phyloP scores from a whole-genome alignment of 2,797 vertebrate genomes.

The Sebastes reedi region DNA sequence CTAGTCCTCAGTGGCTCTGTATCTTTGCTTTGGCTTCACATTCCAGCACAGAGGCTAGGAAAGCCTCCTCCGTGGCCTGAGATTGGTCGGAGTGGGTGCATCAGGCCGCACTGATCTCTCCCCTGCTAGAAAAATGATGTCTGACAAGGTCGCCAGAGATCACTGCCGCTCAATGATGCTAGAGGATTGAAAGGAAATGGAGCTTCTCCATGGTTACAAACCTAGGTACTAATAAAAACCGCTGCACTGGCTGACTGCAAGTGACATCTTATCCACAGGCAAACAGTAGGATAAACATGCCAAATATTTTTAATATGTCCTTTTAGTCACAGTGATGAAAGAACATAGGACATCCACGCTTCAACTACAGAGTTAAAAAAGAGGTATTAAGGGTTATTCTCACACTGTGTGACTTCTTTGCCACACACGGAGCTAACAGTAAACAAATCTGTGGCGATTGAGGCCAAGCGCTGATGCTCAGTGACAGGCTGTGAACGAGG shows the following conservation, averaged over 20 bases:
- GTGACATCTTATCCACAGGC: slow-evolving; percentile 40
- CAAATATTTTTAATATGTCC: slow-evolving; percentile 16
- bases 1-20: slow-evolving; percentile 54
- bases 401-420: slow-evolving; percentile 25
- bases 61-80: slow-evolving; percentile 34
- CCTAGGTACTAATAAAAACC: slow-evolving; percentile 31
- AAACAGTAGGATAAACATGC: slow-evolving; percentile 22
- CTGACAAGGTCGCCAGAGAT: slow-evolving; percentile 67
- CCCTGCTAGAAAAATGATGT: slow-evolving; percentile 44
- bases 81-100: slow-evolving; percentile 32
- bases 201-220: slow-evolving; percentile 39
- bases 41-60: slow-evolving; percentile 56
- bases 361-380: slow-evolving; percentile 11
- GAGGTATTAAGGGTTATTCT: slow-evolving; percentile 24
- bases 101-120: slow-evolving; percentile 31
- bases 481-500: slow-evolving; percentile 76
- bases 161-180: slow-evolving; percentile 35
- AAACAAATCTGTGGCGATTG: slow-evolving; percentile 57
- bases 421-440: slow-evolving; percentile 37
- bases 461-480: slow-evolving; percentile 67
- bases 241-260: slow-evolving; percentile 7
- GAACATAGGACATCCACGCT: background rate
- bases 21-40: slow-evolving; percentile 55
- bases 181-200: slow-evolving; percentile 47
- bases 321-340: slow-evolving; percentile 15